Percentiles rank a stretch among this genome's conserved stretches.
Evolutionary conservation across 1,140 invertebrate species (phyloP).

Genomic region (Lepidurus couesii): DNA sequence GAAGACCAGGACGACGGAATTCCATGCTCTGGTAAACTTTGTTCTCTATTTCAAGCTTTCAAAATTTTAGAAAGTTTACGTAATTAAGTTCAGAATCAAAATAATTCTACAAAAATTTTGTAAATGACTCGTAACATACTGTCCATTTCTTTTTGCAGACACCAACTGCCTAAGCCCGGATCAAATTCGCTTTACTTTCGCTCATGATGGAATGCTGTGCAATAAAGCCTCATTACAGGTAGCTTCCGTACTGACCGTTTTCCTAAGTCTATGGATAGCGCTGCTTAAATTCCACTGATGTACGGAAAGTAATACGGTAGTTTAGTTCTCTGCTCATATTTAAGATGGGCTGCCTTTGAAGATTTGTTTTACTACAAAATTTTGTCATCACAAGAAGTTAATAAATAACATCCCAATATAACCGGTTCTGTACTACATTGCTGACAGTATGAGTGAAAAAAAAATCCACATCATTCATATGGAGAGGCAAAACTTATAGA

Average conservation of each 20-base stretch:
- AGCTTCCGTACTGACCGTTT: conserved; percentile 23
- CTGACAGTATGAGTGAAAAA: too few relatives aligned
- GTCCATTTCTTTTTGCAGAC: conserved; percentile 27
- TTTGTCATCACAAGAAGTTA: too few relatives aligned
- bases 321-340: too few relatives aligned
- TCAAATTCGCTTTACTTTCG: conserved; percentile 32
- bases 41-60: neutral
- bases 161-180: conserved; percentile 29
- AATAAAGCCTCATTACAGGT: conserved; percentile 20
- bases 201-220: conserved; percentile 33
- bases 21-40: conserved; percentile 43
- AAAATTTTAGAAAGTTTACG: conserved; percentile 1
- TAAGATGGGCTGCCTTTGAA: too few relatives aligned
- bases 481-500: too few relatives aligned
- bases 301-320: neutral
- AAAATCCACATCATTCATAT: too few relatives aligned
- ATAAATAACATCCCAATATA: too few relatives aligned
- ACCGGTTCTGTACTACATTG: too few relatives aligned
- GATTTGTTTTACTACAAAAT: too few relatives aligned
- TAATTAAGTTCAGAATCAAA: neutral
- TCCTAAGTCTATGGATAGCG: neutral
- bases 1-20: conserved; percentile 42
- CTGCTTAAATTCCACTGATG: neutral
- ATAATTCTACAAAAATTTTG: neutral
- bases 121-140: neutral